phyloP scores from a whole-genome alignment of 2,113 vertebrate species.

The Myrmecophaga tridactyla region DNA sequence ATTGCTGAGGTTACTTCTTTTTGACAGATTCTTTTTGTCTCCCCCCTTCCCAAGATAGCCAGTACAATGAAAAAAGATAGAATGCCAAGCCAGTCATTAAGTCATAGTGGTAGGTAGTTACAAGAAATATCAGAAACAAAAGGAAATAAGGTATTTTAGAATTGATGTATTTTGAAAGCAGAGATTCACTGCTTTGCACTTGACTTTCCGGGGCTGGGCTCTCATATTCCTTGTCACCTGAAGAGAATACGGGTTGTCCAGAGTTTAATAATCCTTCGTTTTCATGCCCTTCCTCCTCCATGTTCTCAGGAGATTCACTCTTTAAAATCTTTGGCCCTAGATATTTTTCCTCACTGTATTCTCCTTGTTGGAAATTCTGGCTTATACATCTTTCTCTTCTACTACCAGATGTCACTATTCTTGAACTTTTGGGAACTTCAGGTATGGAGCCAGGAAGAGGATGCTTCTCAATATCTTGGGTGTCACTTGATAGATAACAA shows the following conservation, averaged over 20 bases:
- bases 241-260: conserved; percentile 16
- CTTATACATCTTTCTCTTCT: conserved; percentile 51
- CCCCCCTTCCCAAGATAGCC: conserved; percentile 87
- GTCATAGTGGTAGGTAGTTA: conserved; percentile 88
- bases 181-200: conserved; percentile 69
- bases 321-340: conserved; percentile 72
- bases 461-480: conserved; percentile 44
- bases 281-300: conserved; percentile 55
- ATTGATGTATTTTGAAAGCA: conserved; percentile 80
- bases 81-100: conserved; percentile 89
- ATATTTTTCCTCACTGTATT: conserved; percentile 57
- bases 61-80: conserved; percentile 90
- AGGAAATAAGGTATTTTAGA: conserved; percentile 85
- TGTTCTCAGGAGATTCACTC: conserved; percentile 76
- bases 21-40: conserved; percentile 80
- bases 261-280: conserved; percentile 53
- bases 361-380: conserved; percentile 63
- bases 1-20: conserved; percentile 76
- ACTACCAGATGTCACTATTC: conserved; percentile 15
- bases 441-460: conserved; percentile 17
- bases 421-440: conserved; percentile 61
- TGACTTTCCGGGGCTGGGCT: conserved; percentile 69
- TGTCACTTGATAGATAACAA: conserved; percentile 61
- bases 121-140: conserved; percentile 88
- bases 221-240: conserved; percentile 44